Evolutionary conservation across 2,888 invertebrate species (phyloP).

Genomic region (Caenorhabditis imperialis): DNA sequence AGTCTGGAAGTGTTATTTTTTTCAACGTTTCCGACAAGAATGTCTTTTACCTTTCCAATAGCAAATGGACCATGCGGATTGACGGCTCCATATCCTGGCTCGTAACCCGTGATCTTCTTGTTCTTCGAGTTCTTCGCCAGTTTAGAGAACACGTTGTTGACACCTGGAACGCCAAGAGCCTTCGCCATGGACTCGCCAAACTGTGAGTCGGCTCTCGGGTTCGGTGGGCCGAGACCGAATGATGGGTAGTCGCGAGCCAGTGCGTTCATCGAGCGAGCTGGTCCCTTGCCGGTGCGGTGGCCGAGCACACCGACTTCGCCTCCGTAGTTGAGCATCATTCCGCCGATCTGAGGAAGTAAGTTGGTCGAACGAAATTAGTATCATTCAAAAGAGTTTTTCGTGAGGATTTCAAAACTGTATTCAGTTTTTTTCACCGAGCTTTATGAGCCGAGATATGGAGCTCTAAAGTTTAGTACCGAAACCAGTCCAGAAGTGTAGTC

Average conservation of each 20-base stretch:
- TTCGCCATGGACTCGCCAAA: conserved; percentile 40
- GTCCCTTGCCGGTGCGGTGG: conserved; percentile 67
- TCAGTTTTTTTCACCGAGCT: no score
- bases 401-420: no score
- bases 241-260: conserved; percentile 61
- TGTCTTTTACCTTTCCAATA: conserved; percentile 62
- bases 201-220: conserved; percentile 26
- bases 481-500: no score
- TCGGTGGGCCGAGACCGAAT: conserved; percentile 43
- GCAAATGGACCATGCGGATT: conserved; percentile 70
- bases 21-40: no score
- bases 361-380: no score
- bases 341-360: conserved; percentile 72
- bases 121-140: conserved; percentile 59
- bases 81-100: conserved; percentile 73
- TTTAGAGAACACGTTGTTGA: conserved; percentile 53
- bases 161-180: conserved; percentile 60
- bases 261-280: conserved; percentile 67
- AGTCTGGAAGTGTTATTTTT: conserved; percentile 45
- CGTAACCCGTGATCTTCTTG: conserved; percentile 61
- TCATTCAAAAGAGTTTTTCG: no score
- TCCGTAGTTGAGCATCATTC: conserved; percentile 72
- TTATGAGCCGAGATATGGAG: no score
- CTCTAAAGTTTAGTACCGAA: no score
- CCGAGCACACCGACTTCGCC: conserved; percentile 70